These are phyloP conservation scores for Xestia rhomboidea DNA, from an alignment of 2,888 invertebrate species.

Conservation along the genomic window DNA sequence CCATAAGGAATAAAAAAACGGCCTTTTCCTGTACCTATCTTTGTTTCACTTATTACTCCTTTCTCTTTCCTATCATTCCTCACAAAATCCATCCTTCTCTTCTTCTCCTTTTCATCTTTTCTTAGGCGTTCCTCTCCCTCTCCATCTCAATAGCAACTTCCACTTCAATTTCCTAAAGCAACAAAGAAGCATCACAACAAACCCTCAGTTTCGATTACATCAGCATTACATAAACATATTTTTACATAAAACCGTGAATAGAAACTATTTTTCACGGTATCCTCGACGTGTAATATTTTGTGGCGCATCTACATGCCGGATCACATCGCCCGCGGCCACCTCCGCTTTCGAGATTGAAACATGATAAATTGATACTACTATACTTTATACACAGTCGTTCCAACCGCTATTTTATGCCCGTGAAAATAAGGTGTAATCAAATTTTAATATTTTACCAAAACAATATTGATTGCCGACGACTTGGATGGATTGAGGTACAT, in stretches of 20 bases:
- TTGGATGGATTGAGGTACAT: constrained; percentile 48
- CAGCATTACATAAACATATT: constrained; percentile 59
- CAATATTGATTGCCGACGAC: constrained; percentile 72
- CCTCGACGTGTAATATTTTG: constrained; percentile 70
- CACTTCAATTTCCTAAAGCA: constrained; percentile 19
- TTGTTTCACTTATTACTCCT: background rate
- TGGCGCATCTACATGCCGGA: constrained; percentile 63
- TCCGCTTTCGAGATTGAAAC: constrained; percentile 80
- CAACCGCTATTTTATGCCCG: constrained; percentile 75
- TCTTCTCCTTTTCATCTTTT: too few species aligned
- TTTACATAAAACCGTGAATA: constrained; percentile 70
- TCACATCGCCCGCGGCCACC: constrained; percentile 70
- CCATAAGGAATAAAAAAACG: background rate
- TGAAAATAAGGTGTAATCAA: constrained; percentile 78
- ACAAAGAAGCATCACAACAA: constrained; percentile 24
- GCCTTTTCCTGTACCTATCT: background rate
- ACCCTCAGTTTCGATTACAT: constrained; percentile 36
- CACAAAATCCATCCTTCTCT: too few species aligned
- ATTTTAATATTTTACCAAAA: constrained; percentile 77
- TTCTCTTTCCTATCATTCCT: too few species aligned
- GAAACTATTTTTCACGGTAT: constrained; percentile 69
- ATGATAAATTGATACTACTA: constrained; percentile 82
- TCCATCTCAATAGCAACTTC: background rate
- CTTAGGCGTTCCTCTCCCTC: too few species aligned
- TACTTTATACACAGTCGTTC: constrained; percentile 69